A percentile compares a stretch with the other conserved stretches of the same genome.
Evolutionary conservation across 2,113 vertebrate genomes (phyloP).

Genomic region (Amphiprion ocellaris): DNA sequence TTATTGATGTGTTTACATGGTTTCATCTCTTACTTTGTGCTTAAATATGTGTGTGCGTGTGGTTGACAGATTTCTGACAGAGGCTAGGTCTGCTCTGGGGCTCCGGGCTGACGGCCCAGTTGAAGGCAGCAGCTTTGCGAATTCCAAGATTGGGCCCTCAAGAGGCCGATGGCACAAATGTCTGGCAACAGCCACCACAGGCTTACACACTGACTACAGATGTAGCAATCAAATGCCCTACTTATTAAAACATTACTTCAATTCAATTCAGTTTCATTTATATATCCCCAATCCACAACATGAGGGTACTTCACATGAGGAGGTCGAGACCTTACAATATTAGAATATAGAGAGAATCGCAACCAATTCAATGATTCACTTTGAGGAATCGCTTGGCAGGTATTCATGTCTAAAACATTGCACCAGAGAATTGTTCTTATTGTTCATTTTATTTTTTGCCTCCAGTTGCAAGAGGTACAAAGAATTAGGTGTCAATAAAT

Average conservation of each 20-base stretch:
- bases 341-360: neutral
- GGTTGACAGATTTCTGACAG: neutral
- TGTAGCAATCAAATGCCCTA: slow-evolving; percentile 8
- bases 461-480: neutral
- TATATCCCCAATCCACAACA: too few relatives aligned
- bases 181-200: slow-evolving; percentile 19
- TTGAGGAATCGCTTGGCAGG: too few relatives aligned
- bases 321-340: neutral
- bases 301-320: neutral
- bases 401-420: slow-evolving; percentile 1
- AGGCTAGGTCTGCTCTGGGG: slow-evolving; percentile 25
- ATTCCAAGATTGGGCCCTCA: slow-evolving; percentile 18
- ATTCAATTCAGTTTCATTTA: too few relatives aligned
- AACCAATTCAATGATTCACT: too few relatives aligned
- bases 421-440: neutral
- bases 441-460: neutral
- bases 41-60: neutral
- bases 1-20: neutral
- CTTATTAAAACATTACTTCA: slow-evolving; percentile 2
- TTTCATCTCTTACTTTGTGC: neutral
- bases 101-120: neutral
- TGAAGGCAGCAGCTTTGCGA: slow-evolving; percentile 9
- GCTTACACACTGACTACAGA: slow-evolving; percentile 16
- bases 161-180: slow-evolving; percentile 37
- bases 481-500: neutral